A percentile compares a stretch with the other conserved stretches of the same genome.
phyloP scores from a whole-genome alignment of 2,113 vertebrate genomes.

The Scophthalmus maximus region DNA sequence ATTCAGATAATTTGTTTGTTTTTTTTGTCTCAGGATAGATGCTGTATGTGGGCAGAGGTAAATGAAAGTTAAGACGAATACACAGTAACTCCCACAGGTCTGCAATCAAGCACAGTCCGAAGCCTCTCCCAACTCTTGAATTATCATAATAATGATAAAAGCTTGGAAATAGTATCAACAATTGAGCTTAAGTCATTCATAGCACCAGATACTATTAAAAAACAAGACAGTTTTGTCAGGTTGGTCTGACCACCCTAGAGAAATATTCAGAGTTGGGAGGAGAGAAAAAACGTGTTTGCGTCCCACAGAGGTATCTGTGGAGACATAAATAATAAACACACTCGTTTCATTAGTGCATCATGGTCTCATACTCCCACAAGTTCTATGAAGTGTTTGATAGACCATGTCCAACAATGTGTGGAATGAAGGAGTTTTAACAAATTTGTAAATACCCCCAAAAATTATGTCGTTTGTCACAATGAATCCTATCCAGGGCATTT shows the following conservation, averaged over 20 bases:
- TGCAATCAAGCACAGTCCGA: conserved; percentile 9
- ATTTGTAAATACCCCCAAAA: conserved; percentile 13
- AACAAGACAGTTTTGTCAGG: conserved; percentile 12
- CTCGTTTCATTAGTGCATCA: conserved; percentile 7
- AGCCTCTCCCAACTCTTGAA: conserved; percentile 10
- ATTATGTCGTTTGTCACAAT: neutral
- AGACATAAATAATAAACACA: conserved; percentile 1
- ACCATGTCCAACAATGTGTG: conserved; percentile 22
- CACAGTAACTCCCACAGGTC: conserved; percentile 44
- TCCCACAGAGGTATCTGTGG: neutral
- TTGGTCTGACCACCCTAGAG: conserved; percentile 18
- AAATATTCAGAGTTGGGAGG: conserved; percentile 7
- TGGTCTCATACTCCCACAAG: conserved; percentile 20
- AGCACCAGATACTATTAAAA: neutral
- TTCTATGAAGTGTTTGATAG: conserved; percentile 6
- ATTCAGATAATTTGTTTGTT: neutral
- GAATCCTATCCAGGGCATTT: neutral
- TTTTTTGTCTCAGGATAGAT: neutral
- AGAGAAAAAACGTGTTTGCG: conserved; percentile 12
- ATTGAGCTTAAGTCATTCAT: conserved; percentile 4
- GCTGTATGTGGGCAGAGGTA: neutral
- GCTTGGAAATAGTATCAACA: neutral
- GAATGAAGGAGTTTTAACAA: conserved; percentile 43
- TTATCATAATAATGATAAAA: conserved; percentile 40
- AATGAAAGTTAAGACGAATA: conserved; percentile 33